These are phyloP conservation scores for Psittacara wagleri DNA, from an alignment of 2,113 vertebrate genomes.

Conservation along the genomic window DNA sequence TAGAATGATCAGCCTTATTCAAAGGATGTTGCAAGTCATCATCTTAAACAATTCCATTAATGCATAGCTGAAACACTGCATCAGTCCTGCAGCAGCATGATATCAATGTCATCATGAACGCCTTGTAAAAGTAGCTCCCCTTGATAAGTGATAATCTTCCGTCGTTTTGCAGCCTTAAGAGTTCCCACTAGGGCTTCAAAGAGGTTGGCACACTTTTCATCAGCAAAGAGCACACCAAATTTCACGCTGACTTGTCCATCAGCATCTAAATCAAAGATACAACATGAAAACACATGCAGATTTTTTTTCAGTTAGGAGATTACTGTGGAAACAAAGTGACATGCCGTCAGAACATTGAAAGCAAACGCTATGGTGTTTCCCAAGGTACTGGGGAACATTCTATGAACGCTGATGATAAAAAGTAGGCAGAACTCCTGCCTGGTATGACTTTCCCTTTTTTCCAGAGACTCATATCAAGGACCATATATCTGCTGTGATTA, in stretches of 20 bases:
- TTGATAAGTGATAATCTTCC: constrained; percentile 82
- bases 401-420: background rate
- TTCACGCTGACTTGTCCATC: constrained; percentile 88
- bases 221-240: constrained; percentile 92
- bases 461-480: background rate
- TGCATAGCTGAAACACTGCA: background rate
- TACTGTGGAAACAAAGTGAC: background rate
- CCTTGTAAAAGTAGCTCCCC: constrained; percentile 93
- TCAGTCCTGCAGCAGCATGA: constrained; percentile 85
- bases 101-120: constrained; percentile 90
- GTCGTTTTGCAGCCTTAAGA: constrained; percentile 89
- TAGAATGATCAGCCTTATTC: constrained; percentile 33
- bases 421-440: background rate
- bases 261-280: constrained; percentile 74
- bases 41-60: constrained; percentile 3
- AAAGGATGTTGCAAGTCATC: constrained; percentile 35
- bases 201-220: constrained; percentile 94
- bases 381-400: background rate
- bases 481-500: background rate
- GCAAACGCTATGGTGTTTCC: background rate
- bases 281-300: background rate
- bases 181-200: constrained; percentile 97
- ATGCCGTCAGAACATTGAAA: rapidly evolving
- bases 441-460: background rate
- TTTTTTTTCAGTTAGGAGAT: background rate